These are phyloP conservation scores for Drosophila phalerata DNA, from an alignment of 2,888 invertebrate species.

Conservation along the genomic window DNA sequence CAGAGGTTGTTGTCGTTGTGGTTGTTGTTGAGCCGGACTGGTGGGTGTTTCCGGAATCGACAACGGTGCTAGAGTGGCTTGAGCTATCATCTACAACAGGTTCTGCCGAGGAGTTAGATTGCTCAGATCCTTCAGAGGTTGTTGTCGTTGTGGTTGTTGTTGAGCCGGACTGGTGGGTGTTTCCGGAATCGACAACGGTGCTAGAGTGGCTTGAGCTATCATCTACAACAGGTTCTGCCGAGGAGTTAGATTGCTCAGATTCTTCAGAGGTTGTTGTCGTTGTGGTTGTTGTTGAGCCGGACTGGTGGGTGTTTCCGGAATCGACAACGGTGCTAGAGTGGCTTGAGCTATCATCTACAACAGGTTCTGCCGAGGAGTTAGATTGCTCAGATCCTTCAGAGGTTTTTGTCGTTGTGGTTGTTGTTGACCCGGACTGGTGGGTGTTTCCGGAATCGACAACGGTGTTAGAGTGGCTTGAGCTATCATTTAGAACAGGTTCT, in stretches of 20 bases:
- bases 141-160: slow-evolving; percentile 11
- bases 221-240: neutral
- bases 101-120: neutral
- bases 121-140: neutral
- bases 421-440: slow-evolving; percentile 7
- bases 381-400: neutral
- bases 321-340: neutral
- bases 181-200: neutral
- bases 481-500: neutral
- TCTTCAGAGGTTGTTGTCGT: slow-evolving; percentile 2
- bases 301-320: neutral
- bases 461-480: neutral
- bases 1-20: slow-evolving; percentile 7
- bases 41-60: neutral
- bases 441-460: neutral
- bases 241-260: neutral
- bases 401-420: slow-evolving; percentile 3
- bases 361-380: neutral
- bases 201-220: neutral
- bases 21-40: slow-evolving; percentile 14
- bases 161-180: slow-evolving; percentile 1
- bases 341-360: neutral
- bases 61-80: neutral
- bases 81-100: slow-evolving; percentile 1
- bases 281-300: slow-evolving; percentile 7